phyloP scores from a whole-genome alignment of 2,888 invertebrate genomes.

The Polydrusus tereticollis region DNA sequence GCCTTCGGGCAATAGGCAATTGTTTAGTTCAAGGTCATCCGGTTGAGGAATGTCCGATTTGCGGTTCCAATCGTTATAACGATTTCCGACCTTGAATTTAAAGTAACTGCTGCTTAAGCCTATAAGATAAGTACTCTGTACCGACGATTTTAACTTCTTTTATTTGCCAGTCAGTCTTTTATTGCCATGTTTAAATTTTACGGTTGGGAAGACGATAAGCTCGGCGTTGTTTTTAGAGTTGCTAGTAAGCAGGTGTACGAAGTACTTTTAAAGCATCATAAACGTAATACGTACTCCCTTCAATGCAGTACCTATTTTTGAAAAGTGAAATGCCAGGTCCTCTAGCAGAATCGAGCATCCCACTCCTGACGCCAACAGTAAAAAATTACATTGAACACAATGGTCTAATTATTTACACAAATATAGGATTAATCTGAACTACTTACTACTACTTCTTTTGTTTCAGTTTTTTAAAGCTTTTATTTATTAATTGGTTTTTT shows the following conservation, averaged over 20 bases:
- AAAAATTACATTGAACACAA: no score
- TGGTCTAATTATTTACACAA: no score
- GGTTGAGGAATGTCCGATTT: constrained; percentile 59
- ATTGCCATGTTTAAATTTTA: constrained; percentile 26
- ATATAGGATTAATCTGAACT: no score
- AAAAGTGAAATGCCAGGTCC: no score
- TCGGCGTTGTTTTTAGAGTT: constrained; percentile 19
- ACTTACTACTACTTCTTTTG: no score
- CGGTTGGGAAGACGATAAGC: constrained; percentile 27
- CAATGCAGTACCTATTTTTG: no score
- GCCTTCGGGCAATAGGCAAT: constrained; percentile 58
- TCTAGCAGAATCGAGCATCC: no score
- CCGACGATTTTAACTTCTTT: constrained; percentile 20
- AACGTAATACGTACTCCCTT: no score
- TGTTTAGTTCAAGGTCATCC: constrained; percentile 62
- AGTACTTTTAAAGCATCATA: background rate
- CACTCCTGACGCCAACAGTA: no score
- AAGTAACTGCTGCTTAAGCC: constrained; percentile 41
- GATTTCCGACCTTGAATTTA: constrained; percentile 46
- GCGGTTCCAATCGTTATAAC: constrained; percentile 53
- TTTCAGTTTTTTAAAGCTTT: no score
- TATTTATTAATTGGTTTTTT: no score
- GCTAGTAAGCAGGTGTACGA: constrained; percentile 36
- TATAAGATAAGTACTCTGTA: constrained; percentile 1
- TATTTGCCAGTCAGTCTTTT: constrained; percentile 25